These are phyloP conservation scores for Sminthurides bifidus DNA, from an alignment of 1,140 invertebrate genomes.

Conservation along the genomic window DNA sequence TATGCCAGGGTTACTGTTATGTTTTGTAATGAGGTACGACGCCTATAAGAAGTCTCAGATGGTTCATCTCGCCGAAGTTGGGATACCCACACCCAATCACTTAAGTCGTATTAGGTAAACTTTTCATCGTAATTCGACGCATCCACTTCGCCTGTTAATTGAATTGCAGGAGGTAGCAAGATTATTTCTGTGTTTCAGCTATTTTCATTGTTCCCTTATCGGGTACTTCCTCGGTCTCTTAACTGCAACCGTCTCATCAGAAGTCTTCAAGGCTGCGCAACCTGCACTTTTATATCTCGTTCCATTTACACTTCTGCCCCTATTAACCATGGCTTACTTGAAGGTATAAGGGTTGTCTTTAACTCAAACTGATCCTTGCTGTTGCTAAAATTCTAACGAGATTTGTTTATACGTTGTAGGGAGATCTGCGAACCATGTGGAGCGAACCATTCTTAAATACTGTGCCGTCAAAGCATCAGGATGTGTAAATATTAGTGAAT, in stretches of 20 bases:
- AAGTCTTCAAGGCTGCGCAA: constrained; percentile 95
- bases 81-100: constrained; percentile 61
- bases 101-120: constrained; percentile 50
- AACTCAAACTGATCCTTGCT: not conserved
- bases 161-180: not conserved
- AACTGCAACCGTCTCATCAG: constrained; percentile 91
- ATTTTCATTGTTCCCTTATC: constrained; percentile 96
- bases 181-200: constrained; percentile 38
- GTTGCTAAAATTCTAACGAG: constrained; percentile 7
- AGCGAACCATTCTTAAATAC: constrained; percentile 87
- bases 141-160: not conserved
- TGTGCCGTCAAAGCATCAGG: constrained; percentile 58
- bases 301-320: constrained; percentile 87
- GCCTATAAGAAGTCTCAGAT: constrained; percentile 85
- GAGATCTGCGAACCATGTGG: constrained; percentile 93
- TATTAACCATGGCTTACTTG: constrained; percentile 93
- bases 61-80: constrained; percentile 55
- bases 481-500: constrained; percentile 47
- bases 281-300: constrained; percentile 92
- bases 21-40: constrained; percentile 90
- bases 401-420: constrained; percentile 52
- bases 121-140: constrained; percentile 12
- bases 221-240: constrained; percentile 93
- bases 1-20: constrained; percentile 91
- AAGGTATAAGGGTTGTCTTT: constrained; percentile 51